Evolutionary conservation across 92 coral and sea anemone genomes (phyloP).

Genomic region (Isaurus tuberculatus): DNA sequence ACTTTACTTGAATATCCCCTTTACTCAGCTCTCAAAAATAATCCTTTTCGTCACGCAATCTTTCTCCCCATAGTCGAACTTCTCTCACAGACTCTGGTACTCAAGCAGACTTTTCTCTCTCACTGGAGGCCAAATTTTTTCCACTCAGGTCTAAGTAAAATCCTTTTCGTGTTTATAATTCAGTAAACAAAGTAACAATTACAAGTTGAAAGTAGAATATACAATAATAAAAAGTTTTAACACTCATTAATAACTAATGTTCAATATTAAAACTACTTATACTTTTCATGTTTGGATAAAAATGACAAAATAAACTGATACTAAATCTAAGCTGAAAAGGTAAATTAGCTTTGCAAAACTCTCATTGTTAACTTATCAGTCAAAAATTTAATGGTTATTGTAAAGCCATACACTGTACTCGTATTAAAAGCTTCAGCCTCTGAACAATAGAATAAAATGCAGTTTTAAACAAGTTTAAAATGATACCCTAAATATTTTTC

Average conservation of each 20-base stretch:
- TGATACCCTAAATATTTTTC: too few species aligned
- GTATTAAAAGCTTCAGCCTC: background rate
- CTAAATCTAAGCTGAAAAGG: background rate
- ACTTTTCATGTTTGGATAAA: too few species aligned
- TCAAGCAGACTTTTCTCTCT: constrained; percentile 41
- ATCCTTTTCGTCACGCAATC: background rate
- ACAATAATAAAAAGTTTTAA: background rate
- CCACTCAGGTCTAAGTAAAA: constrained; percentile 42
- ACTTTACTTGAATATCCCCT: background rate
- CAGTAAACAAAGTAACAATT: background rate
- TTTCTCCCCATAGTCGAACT: constrained; percentile 34
- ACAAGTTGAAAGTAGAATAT: background rate
- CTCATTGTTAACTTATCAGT: background rate
- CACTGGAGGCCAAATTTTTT: constrained; percentile 36
- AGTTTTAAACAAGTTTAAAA: background rate
- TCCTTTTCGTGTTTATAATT: background rate
- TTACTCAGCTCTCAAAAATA: background rate
- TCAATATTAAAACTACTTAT: too few species aligned
- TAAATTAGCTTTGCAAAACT: background rate
- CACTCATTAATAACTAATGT: too few species aligned
- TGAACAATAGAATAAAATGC: background rate
- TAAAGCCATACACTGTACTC: background rate
- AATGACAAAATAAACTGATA: background rate
- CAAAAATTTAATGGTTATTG: background rate
- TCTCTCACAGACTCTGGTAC: constrained; percentile 49